Evolutionary conservation across 2,797 vertebrate genomes (phyloP), one percentile per base, ranked within the genome.

Genomic region (Sphenopsis melanotis): DNA sequence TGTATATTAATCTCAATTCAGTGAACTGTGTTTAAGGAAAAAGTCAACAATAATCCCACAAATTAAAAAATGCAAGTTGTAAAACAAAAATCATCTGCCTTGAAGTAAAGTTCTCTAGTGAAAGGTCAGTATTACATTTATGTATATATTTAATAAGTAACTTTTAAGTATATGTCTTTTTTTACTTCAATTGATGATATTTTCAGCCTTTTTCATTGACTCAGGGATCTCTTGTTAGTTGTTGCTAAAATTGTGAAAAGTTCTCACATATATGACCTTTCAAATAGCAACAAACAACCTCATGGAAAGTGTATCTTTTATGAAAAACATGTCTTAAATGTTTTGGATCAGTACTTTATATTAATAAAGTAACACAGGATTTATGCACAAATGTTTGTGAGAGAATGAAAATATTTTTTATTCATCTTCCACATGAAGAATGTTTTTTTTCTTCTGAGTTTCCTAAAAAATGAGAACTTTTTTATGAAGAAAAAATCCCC

Each of bases 61-160:
- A 42, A 55, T 7, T 87, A 77, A 77, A 91, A 76, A 71, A 53
- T n/a, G 10, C 9, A 66, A 66, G 41, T 27, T 80, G 24, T 74
- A 76, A 86, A 91, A 6, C 26, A 88, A 60, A 87, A 93, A 65
- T 53, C 12, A 46, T 3, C 53, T 91, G 60, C 29, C 66, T 92
- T 79, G 47, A 30, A 77, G 75, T 77, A 90, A 84, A 89, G 12
- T 66, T 84, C 23, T 93, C 69, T 77, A 83, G 30, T 74, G 30
- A 90, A 93, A 89, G 60, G 64, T 93, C 88, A 85, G 15, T 39
- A 26, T 92, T 92, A 56, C 41, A 57, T 87, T 77, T 83, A 71
- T 53, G 49, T 66, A n/a, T 42, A 24, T 85, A 68, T 80, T 61
- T 46, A 92, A 77, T 39, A 56, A 56, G 46, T 63, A 59, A 65